Base-by-base conservation (phyloP, 35 echinoderm and acorn worm genomes). In the Heliocidaris tuberculata region DNA sequence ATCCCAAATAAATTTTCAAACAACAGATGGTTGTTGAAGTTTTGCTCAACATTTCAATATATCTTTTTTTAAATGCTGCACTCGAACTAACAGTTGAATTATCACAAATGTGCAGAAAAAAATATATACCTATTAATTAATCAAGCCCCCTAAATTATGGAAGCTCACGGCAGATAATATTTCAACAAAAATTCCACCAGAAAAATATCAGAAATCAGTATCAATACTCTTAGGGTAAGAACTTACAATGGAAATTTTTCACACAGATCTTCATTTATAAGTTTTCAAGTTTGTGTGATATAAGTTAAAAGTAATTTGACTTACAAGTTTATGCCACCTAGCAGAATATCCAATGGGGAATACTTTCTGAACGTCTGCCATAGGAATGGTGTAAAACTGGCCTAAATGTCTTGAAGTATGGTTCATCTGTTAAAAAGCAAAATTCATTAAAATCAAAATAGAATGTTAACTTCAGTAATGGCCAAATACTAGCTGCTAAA, bases 361-460 rank as follows among this genome's bases (percentile, higher is more conserved):
- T 9, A 98, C 31, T 9, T 31, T 95, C 59, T 94, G 95, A 70
- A 98, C 94, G 8, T 98, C 94, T 13, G 94, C 78, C 87, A 59
- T 54, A 24, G 97, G 97, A 13, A 98, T 92, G 54, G 92, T 98
- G 94, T 98, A 98, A 94, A 95, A 98, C 47, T 95, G 87, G 86
- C 97, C 97, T 71, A 95, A 54, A 92, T 98, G 94, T 17, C 94
- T 88, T 9, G 90, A 27, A 50, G 90, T 94, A 52, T 98, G 97
- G 47, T 98, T 95, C n/a, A 94, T 31, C 97, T 98, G 94, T 4
- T 31, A 85, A 27, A 48, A 30, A 94, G 50, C 48, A 50, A 11
- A 9, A 35, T 85, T 21, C 19, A 31, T 48, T 31, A 13, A 31
- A 94, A 16, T 65, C 30, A 93, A 7, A 59, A 59, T 13, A 94